Conservation (phyloP, 1,140 invertebrate genomes). For the Brachionus koreanus region DNA sequence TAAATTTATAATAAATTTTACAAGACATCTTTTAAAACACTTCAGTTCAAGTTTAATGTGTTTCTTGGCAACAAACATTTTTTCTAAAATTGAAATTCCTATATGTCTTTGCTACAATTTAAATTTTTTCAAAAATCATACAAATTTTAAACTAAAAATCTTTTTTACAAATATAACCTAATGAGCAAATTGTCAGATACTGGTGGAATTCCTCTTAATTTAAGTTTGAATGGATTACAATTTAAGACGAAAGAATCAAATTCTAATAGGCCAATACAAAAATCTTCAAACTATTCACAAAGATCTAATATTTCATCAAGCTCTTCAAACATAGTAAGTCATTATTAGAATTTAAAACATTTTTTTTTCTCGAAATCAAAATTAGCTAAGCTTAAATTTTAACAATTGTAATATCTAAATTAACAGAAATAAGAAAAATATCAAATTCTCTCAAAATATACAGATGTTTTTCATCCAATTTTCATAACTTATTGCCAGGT, state of each 20-base stretch:
- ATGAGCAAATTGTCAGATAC: slow-evolving; percentile 14
- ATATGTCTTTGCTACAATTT: neutral
- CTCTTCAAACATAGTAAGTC: neutral
- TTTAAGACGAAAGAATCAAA: neutral
- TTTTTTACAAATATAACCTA: neutral
- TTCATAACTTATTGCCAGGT: no score
- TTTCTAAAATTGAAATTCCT: neutral
- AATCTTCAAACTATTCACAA: slow-evolving; percentile 7
- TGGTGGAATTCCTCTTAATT: neutral
- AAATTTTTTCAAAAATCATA: neutral
- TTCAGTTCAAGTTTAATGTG: neutral
- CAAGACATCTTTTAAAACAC: neutral
- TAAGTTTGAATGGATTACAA: slow-evolving; percentile 19
- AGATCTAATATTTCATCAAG: neutral
- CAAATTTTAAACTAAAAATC: neutral
- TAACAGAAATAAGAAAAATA: no score
- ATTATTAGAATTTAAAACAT: neutral
- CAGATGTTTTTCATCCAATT: no score
- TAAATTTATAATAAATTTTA: no score
- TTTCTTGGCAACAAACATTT: neutral
- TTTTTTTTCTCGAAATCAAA: neutral
- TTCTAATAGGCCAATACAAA: neutral
- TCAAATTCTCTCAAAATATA: no score
- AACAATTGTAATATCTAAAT: no score
- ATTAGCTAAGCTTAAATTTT: no score